Evolutionary conservation across 2,113 vertebrate genomes (phyloP).

Genomic region (Spheniscus mendiculus): DNA sequence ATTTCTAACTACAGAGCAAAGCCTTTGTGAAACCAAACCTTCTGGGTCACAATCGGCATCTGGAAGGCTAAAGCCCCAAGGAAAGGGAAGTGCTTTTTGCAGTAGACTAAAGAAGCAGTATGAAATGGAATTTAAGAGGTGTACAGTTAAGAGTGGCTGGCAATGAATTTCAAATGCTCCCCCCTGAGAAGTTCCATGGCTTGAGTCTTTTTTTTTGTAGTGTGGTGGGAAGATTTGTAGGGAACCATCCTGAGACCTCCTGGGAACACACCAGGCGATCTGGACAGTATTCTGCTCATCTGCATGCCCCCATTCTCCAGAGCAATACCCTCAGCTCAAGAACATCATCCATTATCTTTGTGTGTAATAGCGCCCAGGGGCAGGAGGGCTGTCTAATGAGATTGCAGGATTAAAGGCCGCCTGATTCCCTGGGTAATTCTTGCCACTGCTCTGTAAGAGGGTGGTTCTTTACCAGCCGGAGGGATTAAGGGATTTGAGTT

Average conservation of each 20-base stretch:
- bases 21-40: neutral
- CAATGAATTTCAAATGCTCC: neutral
- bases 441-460: neutral
- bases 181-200: neutral
- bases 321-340: neutral
- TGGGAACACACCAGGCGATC: neutral
- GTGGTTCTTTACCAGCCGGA: neutral
- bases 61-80: neutral
- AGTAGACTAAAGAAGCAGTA: neutral
- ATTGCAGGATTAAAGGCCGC: neutral
- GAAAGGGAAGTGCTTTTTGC: neutral
- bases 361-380: neutral
- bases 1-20: neutral
- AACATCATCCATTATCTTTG: neutral
- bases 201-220: neutral
- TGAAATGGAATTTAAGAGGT: neutral
- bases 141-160: neutral
- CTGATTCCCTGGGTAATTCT: neutral
- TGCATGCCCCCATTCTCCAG: neutral
- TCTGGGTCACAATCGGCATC: fast-evolving
- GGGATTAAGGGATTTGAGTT: neutral
- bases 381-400: neutral
- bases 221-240: neutral
- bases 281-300: neutral
- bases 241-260: neutral